Conservation (phyloP, 2,113 vertebrate species). For the human region DNA sequence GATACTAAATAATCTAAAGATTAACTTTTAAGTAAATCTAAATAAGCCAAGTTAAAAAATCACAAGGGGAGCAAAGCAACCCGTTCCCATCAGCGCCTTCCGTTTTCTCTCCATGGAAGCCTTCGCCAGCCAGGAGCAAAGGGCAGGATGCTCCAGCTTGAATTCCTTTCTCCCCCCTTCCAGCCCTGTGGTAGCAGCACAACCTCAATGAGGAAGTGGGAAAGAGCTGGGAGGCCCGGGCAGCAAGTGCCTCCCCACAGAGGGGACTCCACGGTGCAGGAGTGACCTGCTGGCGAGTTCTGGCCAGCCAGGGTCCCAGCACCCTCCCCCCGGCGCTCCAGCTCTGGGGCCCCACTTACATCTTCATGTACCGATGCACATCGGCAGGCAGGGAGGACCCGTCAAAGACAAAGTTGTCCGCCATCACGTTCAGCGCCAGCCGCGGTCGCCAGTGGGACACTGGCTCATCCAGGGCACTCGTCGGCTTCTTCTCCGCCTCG, state of each 20-base stretch:
- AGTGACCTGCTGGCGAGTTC: rapidly evolving
- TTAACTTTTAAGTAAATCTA: background rate
- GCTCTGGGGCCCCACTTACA: constrained; percentile 80
- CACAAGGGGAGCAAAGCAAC: background rate
- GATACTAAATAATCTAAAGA: rapidly evolving
- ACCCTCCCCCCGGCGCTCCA: background rate
- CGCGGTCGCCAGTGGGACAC: constrained; percentile 96
- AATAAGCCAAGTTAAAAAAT: background rate
- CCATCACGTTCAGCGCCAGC: constrained; percentile 94
- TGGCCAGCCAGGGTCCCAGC: background rate
- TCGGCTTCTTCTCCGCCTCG: constrained; percentile 83
- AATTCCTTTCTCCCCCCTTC: rapidly evolving
- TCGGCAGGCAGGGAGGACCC: constrained; percentile 93
- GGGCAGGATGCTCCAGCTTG: rapidly evolving
- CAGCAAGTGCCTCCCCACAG: rapidly evolving
- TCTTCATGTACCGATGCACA: constrained; percentile 96
- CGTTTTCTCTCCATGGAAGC: background rate
- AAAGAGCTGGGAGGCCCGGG: background rate
- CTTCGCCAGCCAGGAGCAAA: background rate
- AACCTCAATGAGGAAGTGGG: rapidly evolving
- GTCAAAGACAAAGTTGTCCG: constrained; percentile 95
- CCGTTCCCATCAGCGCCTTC: background rate
- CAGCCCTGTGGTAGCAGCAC: rapidly evolving
- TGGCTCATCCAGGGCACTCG: constrained; percentile 87
- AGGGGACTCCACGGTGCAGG: background rate